These are phyloP conservation scores for Lucifuga dentata DNA, from an alignment of 2,113 vertebrate genomes.

Conservation along the genomic window DNA sequence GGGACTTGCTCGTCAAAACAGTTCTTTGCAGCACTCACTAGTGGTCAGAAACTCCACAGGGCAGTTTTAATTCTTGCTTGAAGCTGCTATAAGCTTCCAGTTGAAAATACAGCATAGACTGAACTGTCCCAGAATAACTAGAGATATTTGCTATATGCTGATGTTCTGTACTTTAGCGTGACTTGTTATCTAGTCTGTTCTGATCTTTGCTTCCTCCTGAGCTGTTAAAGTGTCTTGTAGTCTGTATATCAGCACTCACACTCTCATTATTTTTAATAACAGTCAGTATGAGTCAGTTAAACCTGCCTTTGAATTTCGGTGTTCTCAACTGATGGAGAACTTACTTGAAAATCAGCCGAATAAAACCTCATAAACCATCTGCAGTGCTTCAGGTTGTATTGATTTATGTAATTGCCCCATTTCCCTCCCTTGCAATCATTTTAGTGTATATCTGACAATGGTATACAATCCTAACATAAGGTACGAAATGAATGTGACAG, in stretches of 20 bases:
- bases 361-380: conserved; percentile 32
- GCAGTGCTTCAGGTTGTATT: conserved; percentile 48
- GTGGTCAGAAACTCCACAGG: too few species aligned
- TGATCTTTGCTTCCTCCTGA: not conserved
- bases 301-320: conserved; percentile 2
- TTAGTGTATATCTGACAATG: conserved; percentile 41
- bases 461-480: conserved; percentile 21
- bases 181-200: conserved; percentile 12
- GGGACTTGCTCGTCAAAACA: too few species aligned
- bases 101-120: too few species aligned
- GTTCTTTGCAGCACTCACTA: too few species aligned
- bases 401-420: conserved; percentile 69
- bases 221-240: not conserved
- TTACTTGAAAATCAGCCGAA: conserved; percentile 46
- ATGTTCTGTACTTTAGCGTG: not conserved
- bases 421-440: conserved; percentile 33
- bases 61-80: too few species aligned
- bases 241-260: not conserved
- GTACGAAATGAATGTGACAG: conserved; percentile 47
- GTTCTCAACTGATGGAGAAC: conserved; percentile 17
- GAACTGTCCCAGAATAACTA: not conserved
- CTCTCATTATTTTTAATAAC: conserved; percentile 28
- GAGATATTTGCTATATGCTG: too few species aligned
- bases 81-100: too few species aligned
- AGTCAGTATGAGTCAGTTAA: conserved; percentile 7